Percentiles rank a stretch among this genome's conserved stretches.
These are phyloP conservation scores for Agrochola lychnidis DNA, from an alignment of 2,888 invertebrate species.

Conservation along the genomic window DNA sequence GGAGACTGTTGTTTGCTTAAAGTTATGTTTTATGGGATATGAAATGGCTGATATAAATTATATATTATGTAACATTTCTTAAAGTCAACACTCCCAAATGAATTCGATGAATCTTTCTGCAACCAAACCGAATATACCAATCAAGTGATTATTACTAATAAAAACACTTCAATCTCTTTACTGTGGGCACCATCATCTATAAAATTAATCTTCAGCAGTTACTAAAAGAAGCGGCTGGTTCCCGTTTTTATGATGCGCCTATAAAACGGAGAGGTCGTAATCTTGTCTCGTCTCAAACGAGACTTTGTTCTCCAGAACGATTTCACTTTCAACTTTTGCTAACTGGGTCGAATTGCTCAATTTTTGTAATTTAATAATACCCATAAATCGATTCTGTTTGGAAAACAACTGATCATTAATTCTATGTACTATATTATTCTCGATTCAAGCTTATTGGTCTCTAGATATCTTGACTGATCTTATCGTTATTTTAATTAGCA, in stretches of 20 bases:
- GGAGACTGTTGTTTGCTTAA: not conserved
- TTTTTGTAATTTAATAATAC: slow-evolving; percentile 80
- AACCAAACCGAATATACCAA: slow-evolving; percentile 31
- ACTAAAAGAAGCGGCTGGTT: slow-evolving; percentile 83
- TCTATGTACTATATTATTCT: slow-evolving; percentile 37
- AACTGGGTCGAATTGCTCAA: slow-evolving; percentile 79
- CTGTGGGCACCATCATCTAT: slow-evolving; percentile 76
- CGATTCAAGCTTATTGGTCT: slow-evolving; percentile 9
- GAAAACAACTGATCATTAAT: slow-evolving; percentile 62
- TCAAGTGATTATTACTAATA: slow-evolving; percentile 54
- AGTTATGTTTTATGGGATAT: not conserved
- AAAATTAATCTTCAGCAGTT: slow-evolving; percentile 80
- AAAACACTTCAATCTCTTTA: slow-evolving; percentile 76
- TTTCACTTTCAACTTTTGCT: slow-evolving; percentile 74
- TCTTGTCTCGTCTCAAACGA: slow-evolving; percentile 70
- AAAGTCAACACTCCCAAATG: slow-evolving; percentile 22
- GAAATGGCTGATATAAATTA: not conserved
- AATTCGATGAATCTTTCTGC: slow-evolving; percentile 32
- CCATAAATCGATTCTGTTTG: slow-evolving; percentile 75
- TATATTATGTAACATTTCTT: not conserved
- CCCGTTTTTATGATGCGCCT: slow-evolving; percentile 82
- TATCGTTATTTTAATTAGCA: slow-evolving; percentile 49
- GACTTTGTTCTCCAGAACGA: slow-evolving; percentile 71
- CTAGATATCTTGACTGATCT: slow-evolving; percentile 24
- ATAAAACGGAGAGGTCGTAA: slow-evolving; percentile 86